Evolutionary conservation across 1,140 invertebrate genomes (phyloP), one percentile per base, ranked within the genome.

Genomic region (Trachymyrmex septentrionalis): DNA sequence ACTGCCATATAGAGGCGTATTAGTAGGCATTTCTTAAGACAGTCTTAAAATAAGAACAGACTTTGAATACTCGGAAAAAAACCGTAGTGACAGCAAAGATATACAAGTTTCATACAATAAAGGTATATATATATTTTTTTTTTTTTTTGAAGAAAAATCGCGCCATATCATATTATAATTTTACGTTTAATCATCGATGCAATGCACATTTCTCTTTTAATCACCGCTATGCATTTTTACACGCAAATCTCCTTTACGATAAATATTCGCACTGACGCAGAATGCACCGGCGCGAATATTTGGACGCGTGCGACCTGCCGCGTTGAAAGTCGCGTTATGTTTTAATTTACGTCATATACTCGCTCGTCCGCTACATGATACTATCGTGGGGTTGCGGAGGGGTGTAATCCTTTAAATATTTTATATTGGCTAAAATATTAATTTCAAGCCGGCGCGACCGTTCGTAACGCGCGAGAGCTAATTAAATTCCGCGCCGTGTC

Each of bases 361-460:
- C 21, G 44, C 10, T n/a, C 21, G 27, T 16, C 30, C 16, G 63
- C 30, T 71, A 38, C 38, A 16, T 12, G 38, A 61, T 61, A 38
- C 24, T 48, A 16, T 48, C 48, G 12, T 19, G 53, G 44, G 3
- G 2, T 7, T 7, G 24, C 27, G 67, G 19, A 48, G 38, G 7
- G 21, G 80, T 12, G 30, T 84, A 50, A 84, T 84, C 55, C 53
- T 50, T 84, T 84, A 84, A 73, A 75, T 84, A 84, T 84, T 84
- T 63, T 38, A 50, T 48, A 84, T 84, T 34, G 27, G 34, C 9
- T 61, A 57, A 63, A 84, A 73, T 48, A 84, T 84, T 82, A 72
- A 72, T 73, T 73, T 48, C 48, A 34, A 48, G 14, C 80, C 24
- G 9, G 38, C 38, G 38, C 38, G 38, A 57, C 10, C 50, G 16